Base-by-base conservation (phyloP, 2,888 invertebrate species). In the Escarpia spicata region DNA sequence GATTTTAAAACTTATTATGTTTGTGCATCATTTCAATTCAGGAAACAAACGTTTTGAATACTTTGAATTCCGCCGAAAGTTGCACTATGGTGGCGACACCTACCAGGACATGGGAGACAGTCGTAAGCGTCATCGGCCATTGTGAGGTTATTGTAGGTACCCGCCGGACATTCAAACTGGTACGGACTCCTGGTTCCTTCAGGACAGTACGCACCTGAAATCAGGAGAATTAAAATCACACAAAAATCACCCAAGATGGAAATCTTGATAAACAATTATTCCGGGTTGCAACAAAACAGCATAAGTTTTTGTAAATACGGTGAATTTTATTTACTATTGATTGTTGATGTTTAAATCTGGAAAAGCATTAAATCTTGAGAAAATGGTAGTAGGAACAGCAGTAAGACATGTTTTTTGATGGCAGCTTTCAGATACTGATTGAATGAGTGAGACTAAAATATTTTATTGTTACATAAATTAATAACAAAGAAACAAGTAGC, bases 21-120 rank as follows among this genome's bases (percentile, higher is more conserved):
- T 6, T 52, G 31, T 45, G 91, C 90, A 52, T 31, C 4, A 52
- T 45, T 45, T 26, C n/a, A 31, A 15, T 92, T n/a, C 44, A 43
- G 26, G n/a, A 31, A 9, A 31, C 31, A 43, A 43, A 43, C 26
- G 37, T 91, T 52, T 52, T 52, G 9, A 26, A 75, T 26, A 45
- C n/a, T 15, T 37, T 26, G 1, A 44, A 15, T 26, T 44, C n/a
- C 9, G 31, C 37, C 37, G 15, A 31, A 43, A 91, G 91, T 75
- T 75, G 9, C n/a, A 52, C 91, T 44, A 45, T n/a, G 19, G 26
- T 75, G 75, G 75, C 26, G 75, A 15, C 75, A 75, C 93, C 94
- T 93, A 94, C 95, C 95, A 95, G 95, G 94, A 93, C 96, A 96
- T 45, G 96, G 95, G 44, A 95, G 93, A 93, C 96, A 96, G 94